Evolutionary conservation across 2,797 vertebrate species (phyloP).

Genomic region (Lacerta viridis): DNA sequence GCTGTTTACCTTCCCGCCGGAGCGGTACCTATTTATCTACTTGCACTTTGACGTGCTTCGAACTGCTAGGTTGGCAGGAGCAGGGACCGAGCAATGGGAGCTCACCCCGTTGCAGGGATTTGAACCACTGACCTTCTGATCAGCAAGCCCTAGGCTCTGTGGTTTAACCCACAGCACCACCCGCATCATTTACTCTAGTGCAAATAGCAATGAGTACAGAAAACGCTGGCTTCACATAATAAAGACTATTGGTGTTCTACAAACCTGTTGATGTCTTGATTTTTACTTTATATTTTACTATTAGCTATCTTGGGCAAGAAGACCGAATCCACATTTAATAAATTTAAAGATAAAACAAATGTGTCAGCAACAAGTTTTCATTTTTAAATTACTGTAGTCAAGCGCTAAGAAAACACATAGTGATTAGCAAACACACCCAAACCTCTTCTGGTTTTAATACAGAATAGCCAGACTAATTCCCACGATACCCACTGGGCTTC

Average conservation of each 20-base stretch:
- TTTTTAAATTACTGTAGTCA: background rate
- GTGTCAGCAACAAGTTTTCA: background rate
- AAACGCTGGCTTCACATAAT: background rate
- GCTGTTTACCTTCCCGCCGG: too few species aligned
- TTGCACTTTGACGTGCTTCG: too few species aligned
- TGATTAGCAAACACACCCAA: too few species aligned
- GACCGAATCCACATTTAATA: background rate
- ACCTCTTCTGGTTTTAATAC: background rate
- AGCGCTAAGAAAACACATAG: background rate
- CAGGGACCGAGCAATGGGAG: too few species aligned
- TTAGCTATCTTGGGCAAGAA: background rate
- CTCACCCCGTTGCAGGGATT: too few species aligned
- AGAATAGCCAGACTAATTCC: background rate
- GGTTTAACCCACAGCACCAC: too few species aligned
- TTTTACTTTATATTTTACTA: background rate
- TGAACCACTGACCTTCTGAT: too few species aligned
- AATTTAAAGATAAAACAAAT: background rate
- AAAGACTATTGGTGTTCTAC: background rate
- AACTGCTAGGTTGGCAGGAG: too few species aligned
- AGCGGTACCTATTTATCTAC: too few species aligned
- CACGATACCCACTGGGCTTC: too few species aligned
- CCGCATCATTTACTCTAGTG: background rate
- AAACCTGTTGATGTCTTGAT: background rate
- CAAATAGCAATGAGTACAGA: background rate
- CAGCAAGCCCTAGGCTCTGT: too few species aligned